Evolutionary conservation across 2,888 invertebrate genomes (phyloP).

Genomic region (Cephus sareptanus): DNA sequence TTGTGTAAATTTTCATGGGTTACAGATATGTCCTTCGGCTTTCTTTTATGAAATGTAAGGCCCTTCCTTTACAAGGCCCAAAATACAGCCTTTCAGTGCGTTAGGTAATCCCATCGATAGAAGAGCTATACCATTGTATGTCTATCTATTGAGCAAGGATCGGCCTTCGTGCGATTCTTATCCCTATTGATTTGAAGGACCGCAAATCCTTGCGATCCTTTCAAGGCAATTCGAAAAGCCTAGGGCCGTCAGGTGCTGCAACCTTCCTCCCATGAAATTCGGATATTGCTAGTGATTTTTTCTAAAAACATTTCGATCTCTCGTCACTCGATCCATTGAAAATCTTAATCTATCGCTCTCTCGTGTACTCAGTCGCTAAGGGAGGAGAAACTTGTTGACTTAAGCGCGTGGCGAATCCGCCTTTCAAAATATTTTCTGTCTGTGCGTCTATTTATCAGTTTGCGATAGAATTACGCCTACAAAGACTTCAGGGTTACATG

Average conservation of each 20-base stretch:
- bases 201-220: constrained; percentile 47
- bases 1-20: not conserved
- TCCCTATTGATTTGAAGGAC: constrained; percentile 57
- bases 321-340: constrained; percentile 19
- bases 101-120: not conserved
- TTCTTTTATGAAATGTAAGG: not conserved
- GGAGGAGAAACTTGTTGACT: constrained; percentile 56
- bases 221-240: constrained; percentile 39
- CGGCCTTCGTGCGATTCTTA: constrained; percentile 24
- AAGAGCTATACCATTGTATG: not conserved
- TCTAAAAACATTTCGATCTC: constrained; percentile 45
- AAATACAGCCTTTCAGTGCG: not conserved
- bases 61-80: not conserved
- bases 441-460: not conserved
- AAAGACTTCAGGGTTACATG: constrained; percentile 5
- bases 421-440: constrained; percentile 51
- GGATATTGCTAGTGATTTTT: constrained; percentile 39
- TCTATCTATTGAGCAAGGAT: not conserved
- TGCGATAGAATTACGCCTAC: not conserved
- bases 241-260: constrained; percentile 58
- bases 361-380: constrained; percentile 26
- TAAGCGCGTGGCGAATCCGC: constrained; percentile 63
- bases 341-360: constrained; percentile 7
- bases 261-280: constrained; percentile 27
- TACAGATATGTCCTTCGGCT: not conserved